Evolutionary conservation across 2,113 vertebrate species (phyloP).

Genomic region (Sinosuthora webbiana): DNA sequence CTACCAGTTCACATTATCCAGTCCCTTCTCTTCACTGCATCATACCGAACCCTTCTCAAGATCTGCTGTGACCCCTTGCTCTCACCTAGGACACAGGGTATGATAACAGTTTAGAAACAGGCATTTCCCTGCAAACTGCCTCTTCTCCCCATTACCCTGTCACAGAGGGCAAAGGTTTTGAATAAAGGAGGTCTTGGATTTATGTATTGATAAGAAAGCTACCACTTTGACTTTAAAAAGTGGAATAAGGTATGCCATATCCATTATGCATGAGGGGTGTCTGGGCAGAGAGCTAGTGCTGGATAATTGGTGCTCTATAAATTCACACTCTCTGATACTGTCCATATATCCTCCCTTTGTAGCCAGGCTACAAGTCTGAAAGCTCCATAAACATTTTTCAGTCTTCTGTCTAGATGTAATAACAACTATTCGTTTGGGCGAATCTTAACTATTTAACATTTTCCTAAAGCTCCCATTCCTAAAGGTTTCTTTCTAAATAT

Average conservation of each 20-base stretch:
- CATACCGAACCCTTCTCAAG: neutral
- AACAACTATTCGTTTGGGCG: neutral
- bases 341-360: neutral
- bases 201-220: neutral
- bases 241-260: neutral
- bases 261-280: neutral
- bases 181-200: neutral
- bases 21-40: neutral
- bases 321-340: neutral
- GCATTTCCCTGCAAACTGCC: neutral
- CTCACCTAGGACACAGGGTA: neutral
- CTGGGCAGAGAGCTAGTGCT: neutral
- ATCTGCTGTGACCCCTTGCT: neutral
- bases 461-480: neutral
- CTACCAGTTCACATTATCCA: neutral
- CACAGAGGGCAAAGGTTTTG: neutral
- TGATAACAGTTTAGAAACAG: neutral
- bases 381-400: neutral
- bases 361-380: neutral
- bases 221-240: neutral
- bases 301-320: neutral
- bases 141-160: neutral
- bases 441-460: neutral
- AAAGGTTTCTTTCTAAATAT: neutral
- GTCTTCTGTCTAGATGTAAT: neutral